Evolutionary conservation across 2,113 vertebrate genomes (phyloP).

Genomic region (Xenotilapia leptura): DNA sequence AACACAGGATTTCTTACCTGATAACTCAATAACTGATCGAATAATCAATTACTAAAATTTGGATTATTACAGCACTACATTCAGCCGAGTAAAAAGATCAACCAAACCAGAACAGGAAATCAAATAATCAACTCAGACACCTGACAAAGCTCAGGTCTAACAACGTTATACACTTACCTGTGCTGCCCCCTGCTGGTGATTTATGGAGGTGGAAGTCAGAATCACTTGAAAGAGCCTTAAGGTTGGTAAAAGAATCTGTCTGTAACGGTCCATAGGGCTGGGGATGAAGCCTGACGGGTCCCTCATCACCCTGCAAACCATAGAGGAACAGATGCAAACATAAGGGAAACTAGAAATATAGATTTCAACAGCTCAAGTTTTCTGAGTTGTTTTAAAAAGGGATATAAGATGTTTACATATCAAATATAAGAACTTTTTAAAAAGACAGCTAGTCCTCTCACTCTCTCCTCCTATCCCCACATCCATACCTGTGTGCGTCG

Average conservation of each 20-base stretch:
- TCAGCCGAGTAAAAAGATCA: not conserved
- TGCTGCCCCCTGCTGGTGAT: constrained; percentile 90
- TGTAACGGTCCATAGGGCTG: constrained; percentile 86
- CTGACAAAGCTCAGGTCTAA: not conserved
- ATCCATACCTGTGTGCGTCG: constrained; percentile 82
- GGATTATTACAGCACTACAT: not conserved
- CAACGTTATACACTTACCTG: constrained; percentile 68
- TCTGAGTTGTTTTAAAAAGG: not conserved
- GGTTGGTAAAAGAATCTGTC: constrained; percentile 89
- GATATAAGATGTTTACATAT: not conserved
- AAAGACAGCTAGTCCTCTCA: not conserved
- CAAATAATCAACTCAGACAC: fast-evolving
- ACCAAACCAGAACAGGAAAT: not conserved
- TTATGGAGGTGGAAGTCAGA: constrained; percentile 87
- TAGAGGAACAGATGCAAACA: not conserved
- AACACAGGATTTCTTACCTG: not conserved
- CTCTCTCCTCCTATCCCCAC: not conserved
- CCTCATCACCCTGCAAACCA: constrained; percentile 58
- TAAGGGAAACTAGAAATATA: not conserved
- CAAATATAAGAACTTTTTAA: not conserved
- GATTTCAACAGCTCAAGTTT: not conserved
- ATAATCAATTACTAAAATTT: not conserved
- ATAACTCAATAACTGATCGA: not conserved
- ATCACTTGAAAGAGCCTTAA: constrained; percentile 89
- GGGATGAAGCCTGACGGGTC: constrained; percentile 90